These are phyloP conservation scores for Spodoptera exigua DNA, from an alignment of 2,888 invertebrate species.

Conservation along the genomic window DNA sequence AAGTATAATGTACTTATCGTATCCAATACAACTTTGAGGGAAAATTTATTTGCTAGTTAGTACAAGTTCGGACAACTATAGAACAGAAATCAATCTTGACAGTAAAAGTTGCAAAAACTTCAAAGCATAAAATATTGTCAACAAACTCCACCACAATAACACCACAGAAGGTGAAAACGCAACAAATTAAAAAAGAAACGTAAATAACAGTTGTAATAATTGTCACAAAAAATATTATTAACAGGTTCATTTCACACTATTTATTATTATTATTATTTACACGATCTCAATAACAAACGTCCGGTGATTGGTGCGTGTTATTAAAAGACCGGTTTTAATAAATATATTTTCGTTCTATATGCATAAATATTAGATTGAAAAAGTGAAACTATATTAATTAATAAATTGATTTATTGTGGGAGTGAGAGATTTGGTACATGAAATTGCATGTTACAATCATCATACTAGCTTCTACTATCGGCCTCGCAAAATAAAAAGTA, in stretches of 20 bases:
- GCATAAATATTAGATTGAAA: conserved; percentile 29
- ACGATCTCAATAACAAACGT: conserved; percentile 23
- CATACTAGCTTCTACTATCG: too few species aligned
- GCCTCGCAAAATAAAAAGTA: too few species aligned
- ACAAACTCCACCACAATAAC: conserved; percentile 1
- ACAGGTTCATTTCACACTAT: conserved; percentile 21
- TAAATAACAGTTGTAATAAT: background rate
- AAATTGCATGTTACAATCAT: too few species aligned
- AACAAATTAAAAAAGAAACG: conserved; percentile 2
- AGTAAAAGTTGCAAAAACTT: too few species aligned
- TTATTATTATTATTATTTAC: conserved; percentile 20
- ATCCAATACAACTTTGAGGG: too few species aligned
- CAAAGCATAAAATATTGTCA: too few species aligned
- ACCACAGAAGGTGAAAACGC: conserved; percentile 10
- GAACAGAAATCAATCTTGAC: too few species aligned
- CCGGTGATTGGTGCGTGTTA: conserved; percentile 36
- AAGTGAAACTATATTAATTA: conserved; percentile 37
- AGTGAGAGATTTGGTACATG: background rate
- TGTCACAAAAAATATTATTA: conserved; percentile 4
- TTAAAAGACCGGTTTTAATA: conserved; percentile 36
- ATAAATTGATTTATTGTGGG: conserved; percentile 24
- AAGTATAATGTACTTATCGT: too few species aligned
- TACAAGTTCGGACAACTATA: too few species aligned
- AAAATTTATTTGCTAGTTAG: too few species aligned
- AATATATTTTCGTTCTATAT: conserved; percentile 27